Evolutionary conservation across 2,888 invertebrate genomes (phyloP), one percentile per base, ranked within the genome.

Genomic region (Tetanocera ferruginea): DNA sequence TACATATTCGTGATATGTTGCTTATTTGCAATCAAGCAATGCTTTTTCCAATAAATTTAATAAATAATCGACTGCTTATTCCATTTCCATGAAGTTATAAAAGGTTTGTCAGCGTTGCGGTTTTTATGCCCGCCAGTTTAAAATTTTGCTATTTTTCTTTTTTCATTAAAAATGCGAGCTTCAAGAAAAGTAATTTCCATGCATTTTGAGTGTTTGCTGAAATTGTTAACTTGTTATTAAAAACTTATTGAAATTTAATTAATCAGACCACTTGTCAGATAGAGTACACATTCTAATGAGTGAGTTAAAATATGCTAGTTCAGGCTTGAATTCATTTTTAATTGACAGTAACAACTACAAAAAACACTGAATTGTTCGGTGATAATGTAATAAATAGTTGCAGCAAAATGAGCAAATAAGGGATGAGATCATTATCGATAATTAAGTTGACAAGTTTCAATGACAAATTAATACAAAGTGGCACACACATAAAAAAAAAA

Each of bases 241-340:
- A 60, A 60, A 60, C 57, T 60, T 28, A 60, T 25, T 60, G 57
- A 60, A 60, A 60, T 28, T 60, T 60, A 60, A 60, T 60, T 60
- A 60, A 28, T 23, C 8, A 14, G 11, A 28, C 57, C 9, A 60
- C 57, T 60, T 25, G 57, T 25, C 57, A 3, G 28, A 25, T 60
- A 25, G 25, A 25, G 6, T 11, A 43, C 2, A 25, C 25, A 60
- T 28, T 60, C 1, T 14, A 17, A 23, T 60, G 57, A 60, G 8
- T 4, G 25, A 60, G 55, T 23, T n/a, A 23, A 28, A 25, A 25
- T 28, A 57, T 19, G 9, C 8, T n/a, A n/a, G 55, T n/a, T 55
- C 5, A 57, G 57, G 25, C 28, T 60, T 60, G 57, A 60, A 23
- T 11, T 25, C 23, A 60, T 60, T 23, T 9, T 4, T 9, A 60